Conservation (phyloP, 2,888 invertebrate genomes). For the Meghimatium bilineatum region DNA sequence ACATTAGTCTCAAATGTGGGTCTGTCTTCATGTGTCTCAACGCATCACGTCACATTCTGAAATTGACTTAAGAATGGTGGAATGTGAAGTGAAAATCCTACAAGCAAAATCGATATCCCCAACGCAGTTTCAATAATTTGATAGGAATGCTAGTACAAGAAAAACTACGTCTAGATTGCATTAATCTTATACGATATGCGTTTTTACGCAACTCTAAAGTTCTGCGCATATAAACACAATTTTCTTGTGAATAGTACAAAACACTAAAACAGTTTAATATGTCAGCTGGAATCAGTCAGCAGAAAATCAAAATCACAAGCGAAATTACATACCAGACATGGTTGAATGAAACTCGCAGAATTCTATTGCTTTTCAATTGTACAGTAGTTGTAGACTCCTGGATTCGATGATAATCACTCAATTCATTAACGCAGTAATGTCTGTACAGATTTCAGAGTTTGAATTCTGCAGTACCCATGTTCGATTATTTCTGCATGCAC, state of each 20-base stretch:
- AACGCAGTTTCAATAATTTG: too few species aligned
- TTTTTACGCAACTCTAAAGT: neutral
- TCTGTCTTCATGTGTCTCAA: too few species aligned
- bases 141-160: neutral
- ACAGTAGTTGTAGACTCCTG: neutral
- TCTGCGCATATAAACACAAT: neutral
- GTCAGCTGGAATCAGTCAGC: neutral
- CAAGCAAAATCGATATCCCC: too few species aligned
- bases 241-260: neutral
- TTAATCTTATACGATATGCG: neutral
- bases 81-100: too few species aligned
- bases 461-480: too few species aligned
- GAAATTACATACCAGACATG: neutral
- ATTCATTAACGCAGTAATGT: neutral
- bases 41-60: too few species aligned
- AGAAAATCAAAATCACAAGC: constrained; percentile 15
- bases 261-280: neutral
- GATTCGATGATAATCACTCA: neutral
- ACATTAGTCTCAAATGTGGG: too few species aligned
- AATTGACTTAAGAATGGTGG: too few species aligned
- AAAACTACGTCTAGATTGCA: neutral
- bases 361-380: neutral
- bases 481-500: neutral
- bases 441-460: neutral
- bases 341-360: neutral